Evolutionary conservation across 2,888 invertebrate species (phyloP).

Genomic region (Megaustenia siamemsis): DNA sequence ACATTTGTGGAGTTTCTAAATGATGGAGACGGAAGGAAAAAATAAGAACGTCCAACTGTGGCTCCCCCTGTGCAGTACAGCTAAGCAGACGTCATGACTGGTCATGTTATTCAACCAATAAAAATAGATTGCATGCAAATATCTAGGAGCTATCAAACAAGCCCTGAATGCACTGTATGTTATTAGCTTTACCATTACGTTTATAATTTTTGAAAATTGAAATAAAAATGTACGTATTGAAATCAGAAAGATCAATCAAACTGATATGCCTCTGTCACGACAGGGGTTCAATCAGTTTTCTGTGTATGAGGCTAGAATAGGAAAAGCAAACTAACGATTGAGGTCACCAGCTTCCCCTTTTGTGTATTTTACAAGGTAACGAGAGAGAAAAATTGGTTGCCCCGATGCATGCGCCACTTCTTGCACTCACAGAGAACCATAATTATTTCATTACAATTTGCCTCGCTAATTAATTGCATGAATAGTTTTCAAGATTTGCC

Average conservation of each 20-base stretch:
- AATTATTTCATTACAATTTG: neutral
- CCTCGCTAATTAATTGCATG: too few species aligned
- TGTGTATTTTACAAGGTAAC: constrained; percentile 8
- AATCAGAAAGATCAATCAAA: neutral
- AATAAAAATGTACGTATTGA: neutral
- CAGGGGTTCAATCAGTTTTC: constrained; percentile 9
- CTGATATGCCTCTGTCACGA: neutral
- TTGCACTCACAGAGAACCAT: constrained; percentile 30
- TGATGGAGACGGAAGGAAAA: neutral
- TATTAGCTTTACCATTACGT: neutral
- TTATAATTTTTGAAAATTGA: neutral
- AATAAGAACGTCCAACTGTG: constrained; percentile 46
- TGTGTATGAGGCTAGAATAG: neutral
- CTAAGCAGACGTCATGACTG: constrained; percentile 50
- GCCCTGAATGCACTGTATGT: neutral
- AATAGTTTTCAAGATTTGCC: too few species aligned
- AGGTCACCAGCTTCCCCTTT: constrained; percentile 44
- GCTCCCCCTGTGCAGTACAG: constrained; percentile 53
- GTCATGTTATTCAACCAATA: constrained; percentile 47
- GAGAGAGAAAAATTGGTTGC: constrained; percentile 42
- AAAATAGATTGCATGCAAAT: constrained; percentile 21
- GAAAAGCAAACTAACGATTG: neutral
- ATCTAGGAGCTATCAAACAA: neutral
- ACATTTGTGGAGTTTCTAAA: too few species aligned
- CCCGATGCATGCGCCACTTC: constrained; percentile 12